Conservation (phyloP, 2,797 vertebrate species). For the Manis crassicaudata region DNA sequence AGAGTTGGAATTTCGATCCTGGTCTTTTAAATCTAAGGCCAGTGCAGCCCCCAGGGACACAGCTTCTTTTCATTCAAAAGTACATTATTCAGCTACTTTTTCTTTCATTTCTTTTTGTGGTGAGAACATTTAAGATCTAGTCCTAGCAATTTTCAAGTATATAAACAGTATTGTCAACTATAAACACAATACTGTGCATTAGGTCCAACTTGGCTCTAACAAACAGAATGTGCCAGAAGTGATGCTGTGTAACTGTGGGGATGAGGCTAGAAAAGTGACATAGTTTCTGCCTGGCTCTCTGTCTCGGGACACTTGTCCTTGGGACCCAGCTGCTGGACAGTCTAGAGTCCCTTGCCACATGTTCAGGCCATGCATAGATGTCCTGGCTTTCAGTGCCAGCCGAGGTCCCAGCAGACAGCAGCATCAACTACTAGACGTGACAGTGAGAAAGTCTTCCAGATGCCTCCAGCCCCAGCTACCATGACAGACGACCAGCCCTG, state of each 20-base stretch:
- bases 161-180: not conserved
- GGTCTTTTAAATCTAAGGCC: not conserved
- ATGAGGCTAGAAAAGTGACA: not conserved
- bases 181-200: too few species aligned
- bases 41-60: not conserved
- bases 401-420: not conserved
- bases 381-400: not conserved
- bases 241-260: not conserved
- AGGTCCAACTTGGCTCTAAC: not conserved
- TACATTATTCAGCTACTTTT: not conserved
- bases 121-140: not conserved
- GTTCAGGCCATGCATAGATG: not conserved
- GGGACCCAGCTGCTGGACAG: not conserved
- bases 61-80: not conserved
- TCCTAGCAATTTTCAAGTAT: not conserved
- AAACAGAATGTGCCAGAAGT: not conserved
- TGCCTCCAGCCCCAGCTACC: not conserved
- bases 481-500: not conserved
- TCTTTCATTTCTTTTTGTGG: not conserved
- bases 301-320: not conserved
- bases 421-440: not conserved
- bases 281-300: not conserved
- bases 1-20: not conserved
- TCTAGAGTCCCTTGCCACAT: not conserved
- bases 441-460: not conserved